These are phyloP conservation scores for Dolichopus griseipennis DNA, from an alignment of 2,888 invertebrate genomes.

Conservation along the genomic window DNA sequence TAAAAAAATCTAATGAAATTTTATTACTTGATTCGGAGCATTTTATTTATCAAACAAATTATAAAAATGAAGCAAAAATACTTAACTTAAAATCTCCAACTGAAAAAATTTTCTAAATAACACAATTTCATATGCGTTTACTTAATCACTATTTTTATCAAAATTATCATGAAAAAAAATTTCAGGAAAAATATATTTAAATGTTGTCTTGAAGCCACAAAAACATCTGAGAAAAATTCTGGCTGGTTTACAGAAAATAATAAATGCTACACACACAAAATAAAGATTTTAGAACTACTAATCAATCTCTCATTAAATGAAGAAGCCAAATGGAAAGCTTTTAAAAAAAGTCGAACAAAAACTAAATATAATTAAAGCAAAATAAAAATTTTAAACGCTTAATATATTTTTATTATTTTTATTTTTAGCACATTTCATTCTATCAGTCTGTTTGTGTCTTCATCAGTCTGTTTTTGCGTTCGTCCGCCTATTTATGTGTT, in stretches of 20 bases:
- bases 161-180: background rate
- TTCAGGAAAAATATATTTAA: too few relatives aligned
- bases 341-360: too few relatives aligned
- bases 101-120: background rate
- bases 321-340: background rate
- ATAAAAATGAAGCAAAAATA: background rate
- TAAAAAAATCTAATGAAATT: background rate
- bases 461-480: too few relatives aligned
- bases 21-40: slow-evolving; percentile 1
- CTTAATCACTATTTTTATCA: background rate
- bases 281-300: background rate
- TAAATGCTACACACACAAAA: background rate
- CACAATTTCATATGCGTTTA: background rate
- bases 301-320: background rate
- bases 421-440: too few relatives aligned
- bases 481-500: too few relatives aligned
- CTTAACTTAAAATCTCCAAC: too few relatives aligned
- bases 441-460: too few relatives aligned
- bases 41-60: background rate
- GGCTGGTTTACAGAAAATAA: background rate
- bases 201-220: too few relatives aligned
- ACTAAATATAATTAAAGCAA: too few relatives aligned
- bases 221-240: background rate
- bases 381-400: too few relatives aligned
- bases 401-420: too few relatives aligned